phyloP scores from a whole-genome alignment of 2,888 invertebrate species.

The Synanthedon vespiformis region DNA sequence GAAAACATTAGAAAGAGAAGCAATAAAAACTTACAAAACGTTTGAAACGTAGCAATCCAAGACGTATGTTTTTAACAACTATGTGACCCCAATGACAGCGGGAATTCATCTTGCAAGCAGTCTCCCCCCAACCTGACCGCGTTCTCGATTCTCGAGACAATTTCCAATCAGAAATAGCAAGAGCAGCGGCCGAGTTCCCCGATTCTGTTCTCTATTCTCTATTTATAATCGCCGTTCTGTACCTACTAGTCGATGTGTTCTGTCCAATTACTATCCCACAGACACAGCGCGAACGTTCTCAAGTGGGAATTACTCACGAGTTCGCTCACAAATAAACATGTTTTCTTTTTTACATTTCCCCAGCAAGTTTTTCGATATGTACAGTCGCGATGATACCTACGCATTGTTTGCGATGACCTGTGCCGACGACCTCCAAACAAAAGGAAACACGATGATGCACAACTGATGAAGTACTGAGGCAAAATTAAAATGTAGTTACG shows the following conservation, averaged over 20 bases:
- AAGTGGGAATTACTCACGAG: conserved; percentile 26
- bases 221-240: conserved; percentile 41
- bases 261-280: conserved; percentile 32
- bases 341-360: conserved; percentile 15
- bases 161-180: conserved; percentile 52
- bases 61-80: conserved; percentile 26
- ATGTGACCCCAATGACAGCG: conserved; percentile 34
- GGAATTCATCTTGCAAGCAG: conserved; percentile 27
- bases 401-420: conserved; percentile 5
- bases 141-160: conserved; percentile 44
- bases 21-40: conserved; percentile 15
- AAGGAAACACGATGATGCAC: not conserved
- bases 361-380: conserved; percentile 28
- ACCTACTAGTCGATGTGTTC: conserved; percentile 34
- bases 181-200: conserved; percentile 49
- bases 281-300: conserved; percentile 31
- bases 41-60: conserved; percentile 12
- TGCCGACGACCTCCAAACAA: not conserved
- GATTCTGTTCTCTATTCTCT: conserved; percentile 45
- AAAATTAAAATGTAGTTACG: too few relatives aligned
- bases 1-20: not conserved
- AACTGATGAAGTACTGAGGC: too few relatives aligned
- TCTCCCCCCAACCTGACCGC: conserved; percentile 35
- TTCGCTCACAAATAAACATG: conserved; percentile 23
- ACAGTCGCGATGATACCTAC: conserved; percentile 30